phyloP scores from a whole-genome alignment of 35 echinoderm and acorn worm genomes.

The Heliocidaris tuberculata region DNA sequence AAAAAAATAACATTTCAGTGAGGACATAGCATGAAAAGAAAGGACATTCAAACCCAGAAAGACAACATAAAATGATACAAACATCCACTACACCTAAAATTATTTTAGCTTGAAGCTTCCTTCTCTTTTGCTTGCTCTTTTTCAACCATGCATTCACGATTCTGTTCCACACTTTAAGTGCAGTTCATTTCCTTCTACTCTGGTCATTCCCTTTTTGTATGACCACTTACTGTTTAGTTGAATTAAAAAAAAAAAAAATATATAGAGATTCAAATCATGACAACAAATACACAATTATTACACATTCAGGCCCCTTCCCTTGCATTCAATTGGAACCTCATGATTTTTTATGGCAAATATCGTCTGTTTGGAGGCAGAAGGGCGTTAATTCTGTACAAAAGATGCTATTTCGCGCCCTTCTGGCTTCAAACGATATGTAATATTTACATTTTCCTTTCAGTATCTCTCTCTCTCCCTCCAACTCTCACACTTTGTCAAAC shows the following conservation, averaged over 20 bases:
- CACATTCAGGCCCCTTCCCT: not conserved
- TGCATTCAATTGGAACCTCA: not conserved
- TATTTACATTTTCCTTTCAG: not conserved
- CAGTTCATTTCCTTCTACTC: not conserved
- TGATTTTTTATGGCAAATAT: not conserved
- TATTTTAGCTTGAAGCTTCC: not conserved
- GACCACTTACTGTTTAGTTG: not conserved
- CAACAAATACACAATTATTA: not conserved
- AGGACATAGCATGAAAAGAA: conserved; percentile 9
- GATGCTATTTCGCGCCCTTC: too few species aligned
- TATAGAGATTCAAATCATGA: not conserved
- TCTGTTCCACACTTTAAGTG: not conserved
- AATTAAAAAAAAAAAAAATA: not conserved
- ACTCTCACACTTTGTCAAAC: not conserved
- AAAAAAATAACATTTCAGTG: not conserved
- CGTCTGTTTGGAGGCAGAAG: too few species aligned
- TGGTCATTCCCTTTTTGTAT: not conserved
- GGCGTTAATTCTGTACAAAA: too few species aligned
- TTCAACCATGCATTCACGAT: not conserved
- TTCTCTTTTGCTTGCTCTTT: not conserved
- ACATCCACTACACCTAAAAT: not conserved
- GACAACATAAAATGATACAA: not conserved
- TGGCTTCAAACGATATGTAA: not conserved
- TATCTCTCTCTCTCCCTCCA: not conserved
- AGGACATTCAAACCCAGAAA: not conserved